Evolutionary conservation across 2,113 vertebrate species (phyloP), one percentile per base, ranked within the genome.

Genomic region (Abramis brama): DNA sequence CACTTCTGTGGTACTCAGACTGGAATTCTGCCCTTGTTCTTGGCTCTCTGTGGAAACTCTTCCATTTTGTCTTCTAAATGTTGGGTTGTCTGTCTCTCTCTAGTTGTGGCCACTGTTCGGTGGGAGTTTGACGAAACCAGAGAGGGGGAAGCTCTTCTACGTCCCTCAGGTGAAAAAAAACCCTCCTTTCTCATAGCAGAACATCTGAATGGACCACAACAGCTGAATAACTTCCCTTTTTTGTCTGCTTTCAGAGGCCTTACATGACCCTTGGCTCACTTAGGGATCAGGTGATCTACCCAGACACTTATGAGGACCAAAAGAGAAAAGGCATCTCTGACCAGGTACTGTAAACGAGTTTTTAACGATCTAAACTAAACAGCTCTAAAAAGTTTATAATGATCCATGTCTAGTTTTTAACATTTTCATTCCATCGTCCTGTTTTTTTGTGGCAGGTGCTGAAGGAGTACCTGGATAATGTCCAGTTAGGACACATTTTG

Each of bases 81-180:
- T 8, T 73, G 62, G 1, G 3, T 81, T 6, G 64, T 60, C n/a
- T 75, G 39, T 85, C 4, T 19, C 78, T 86, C 89, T 88, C 13
- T 77, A 99, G 98, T 89, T 99, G 83, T 99, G 98, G 98, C 98
- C 98, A 84, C 92, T 99, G 80, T 99, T 99, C 93, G 97, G 98
- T 81, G 98, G 98, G 23, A 89, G 92, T 73, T 93, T 99, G 90
- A 99, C 97, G 10, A 99, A 99, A 93, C 98, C 98, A 23, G 96
- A 98, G 19, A 94, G 97, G 91, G 98, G 98, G 70, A 99, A 99
- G 86, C 94, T 99, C 55, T 99, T 99, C 92, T 99, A 99, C 45
- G 97, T 99, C 90, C 98, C 98, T 50, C 98, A 99, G 97, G 98
- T 99, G 93, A 73, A 74, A 55, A 0, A 68, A 25, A 68, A 6